A percentile compares a stretch with the other conserved stretches of the same genome.
phyloP scores from a whole-genome alignment of 2,113 vertebrate genomes.

The Puffinus mauretanicus region DNA sequence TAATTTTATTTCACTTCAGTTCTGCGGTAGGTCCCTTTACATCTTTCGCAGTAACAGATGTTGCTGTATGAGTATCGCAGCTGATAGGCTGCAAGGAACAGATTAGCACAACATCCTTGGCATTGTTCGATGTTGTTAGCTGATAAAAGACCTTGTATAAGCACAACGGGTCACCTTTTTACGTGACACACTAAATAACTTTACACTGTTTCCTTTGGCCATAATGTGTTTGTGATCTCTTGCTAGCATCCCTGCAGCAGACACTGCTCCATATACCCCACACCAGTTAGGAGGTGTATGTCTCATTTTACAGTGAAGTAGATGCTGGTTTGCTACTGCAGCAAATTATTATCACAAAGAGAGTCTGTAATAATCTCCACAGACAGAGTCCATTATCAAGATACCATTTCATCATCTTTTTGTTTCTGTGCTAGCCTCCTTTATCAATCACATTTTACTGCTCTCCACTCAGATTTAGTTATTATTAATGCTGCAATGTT shows the following conservation, averaged over 20 bases:
- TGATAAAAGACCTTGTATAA: neutral
- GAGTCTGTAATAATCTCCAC: neutral
- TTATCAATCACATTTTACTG: neutral
- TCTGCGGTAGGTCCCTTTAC: neutral
- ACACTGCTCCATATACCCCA: neutral
- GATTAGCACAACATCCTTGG: neutral
- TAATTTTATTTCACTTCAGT: neutral
- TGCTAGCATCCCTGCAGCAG: neutral
- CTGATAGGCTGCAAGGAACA: neutral
- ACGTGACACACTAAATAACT: neutral
- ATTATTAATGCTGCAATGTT: neutral
- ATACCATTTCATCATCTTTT: neutral
- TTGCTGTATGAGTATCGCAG: neutral
- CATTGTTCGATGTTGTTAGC: neutral
- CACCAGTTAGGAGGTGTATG: neutral
- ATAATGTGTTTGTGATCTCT: neutral
- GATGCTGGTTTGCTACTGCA: neutral
- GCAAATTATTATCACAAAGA: neutral
- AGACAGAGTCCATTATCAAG: neutral
- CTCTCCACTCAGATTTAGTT: neutral
- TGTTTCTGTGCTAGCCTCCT: neutral
- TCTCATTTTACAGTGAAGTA: neutral
- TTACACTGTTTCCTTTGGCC: neutral
- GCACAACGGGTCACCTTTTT: neutral
- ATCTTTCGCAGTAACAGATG: neutral